These are phyloP conservation scores for Macrocentrus cingulum DNA, from an alignment of 1,140 invertebrate species.

Conservation along the genomic window DNA sequence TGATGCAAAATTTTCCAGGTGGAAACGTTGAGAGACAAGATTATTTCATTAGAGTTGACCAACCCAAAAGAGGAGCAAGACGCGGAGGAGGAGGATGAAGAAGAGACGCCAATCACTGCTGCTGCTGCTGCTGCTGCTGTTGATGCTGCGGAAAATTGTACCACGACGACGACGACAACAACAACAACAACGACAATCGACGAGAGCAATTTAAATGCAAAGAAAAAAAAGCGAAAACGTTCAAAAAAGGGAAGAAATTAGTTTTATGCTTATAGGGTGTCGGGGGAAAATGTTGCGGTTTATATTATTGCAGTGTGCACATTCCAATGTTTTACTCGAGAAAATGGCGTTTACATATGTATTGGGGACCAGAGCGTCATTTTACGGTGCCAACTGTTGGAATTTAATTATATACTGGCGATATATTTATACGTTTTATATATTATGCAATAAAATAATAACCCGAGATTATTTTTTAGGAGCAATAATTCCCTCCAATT, in stretches of 20 bases:
- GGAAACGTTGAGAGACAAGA: constrained; percentile 84
- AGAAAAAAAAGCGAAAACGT: constrained; percentile 57
- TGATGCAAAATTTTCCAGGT: no score
- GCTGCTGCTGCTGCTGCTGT: constrained; percentile 38
- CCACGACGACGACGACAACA: constrained; percentile 36
- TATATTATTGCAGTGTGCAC: no score
- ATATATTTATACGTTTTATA: neutral
- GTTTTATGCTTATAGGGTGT: neutral
- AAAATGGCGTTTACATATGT: no score
- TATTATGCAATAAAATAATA: no score
- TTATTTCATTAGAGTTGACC: constrained; percentile 81
- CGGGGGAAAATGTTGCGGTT: constrained; percentile 14
- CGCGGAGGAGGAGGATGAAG: constrained; percentile 56
- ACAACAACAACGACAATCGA: constrained; percentile 42
- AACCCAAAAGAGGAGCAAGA: constrained; percentile 65
- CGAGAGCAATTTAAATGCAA: constrained; percentile 46
- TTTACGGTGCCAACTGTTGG: no score
- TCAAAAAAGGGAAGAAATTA: constrained; percentile 53
- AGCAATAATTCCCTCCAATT: constrained; percentile 89
- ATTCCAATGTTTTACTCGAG: constrained; percentile 1
- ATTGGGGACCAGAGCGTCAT: no score
- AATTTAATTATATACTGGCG: constrained; percentile 9
- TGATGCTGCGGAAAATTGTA: constrained; percentile 41
- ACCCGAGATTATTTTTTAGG: constrained; percentile 91
- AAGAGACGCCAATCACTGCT: constrained; percentile 40